A percentile compares a stretch with the other conserved stretches of the same genome.
phyloP scores from a whole-genome alignment of 2,888 invertebrate species.

The Chironomus riparius region DNA sequence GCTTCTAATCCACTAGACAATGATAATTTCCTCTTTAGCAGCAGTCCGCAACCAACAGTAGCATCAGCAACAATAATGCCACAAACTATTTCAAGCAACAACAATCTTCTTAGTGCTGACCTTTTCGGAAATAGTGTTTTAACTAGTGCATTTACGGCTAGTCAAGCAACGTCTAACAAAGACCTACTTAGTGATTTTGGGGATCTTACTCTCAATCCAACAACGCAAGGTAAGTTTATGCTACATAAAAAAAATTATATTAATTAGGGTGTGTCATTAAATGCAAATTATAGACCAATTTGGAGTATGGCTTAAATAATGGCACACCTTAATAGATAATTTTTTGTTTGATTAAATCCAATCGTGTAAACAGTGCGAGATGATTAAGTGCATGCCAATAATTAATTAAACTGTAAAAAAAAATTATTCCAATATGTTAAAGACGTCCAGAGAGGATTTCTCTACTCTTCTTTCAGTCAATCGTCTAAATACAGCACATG shows the following conservation, averaged over 20 bases:
- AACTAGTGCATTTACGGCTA: slow-evolving; percentile 20
- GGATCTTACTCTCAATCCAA: slow-evolving; percentile 40
- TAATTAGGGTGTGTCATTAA: too few species aligned
- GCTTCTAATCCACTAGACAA: background rate
- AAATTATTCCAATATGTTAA: background rate
- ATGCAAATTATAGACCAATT: too few species aligned
- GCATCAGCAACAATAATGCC: slow-evolving; percentile 37
- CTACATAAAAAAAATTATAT: too few species aligned
- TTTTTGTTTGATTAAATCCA: too few species aligned
- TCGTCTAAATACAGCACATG: slow-evolving; percentile 29
- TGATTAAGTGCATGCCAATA: too few species aligned
- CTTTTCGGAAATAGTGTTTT: slow-evolving; percentile 42
- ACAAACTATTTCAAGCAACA: slow-evolving; percentile 21
- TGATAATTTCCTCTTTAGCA: slow-evolving; percentile 15
- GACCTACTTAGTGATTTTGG: slow-evolving; percentile 46
- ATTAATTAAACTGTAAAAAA: too few species aligned
- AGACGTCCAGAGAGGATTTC: background rate
- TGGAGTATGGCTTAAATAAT: too few species aligned
- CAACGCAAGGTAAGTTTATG: slow-evolving; percentile 39
- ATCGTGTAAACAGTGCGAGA: too few species aligned
- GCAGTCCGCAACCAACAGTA: slow-evolving; percentile 28
- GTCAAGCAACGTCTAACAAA: slow-evolving; percentile 27
- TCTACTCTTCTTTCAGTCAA: slow-evolving; percentile 5
- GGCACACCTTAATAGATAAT: too few species aligned
- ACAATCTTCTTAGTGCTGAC: slow-evolving; percentile 45